Percentiles rank a stretch among this genome's conserved stretches.
Conservation (phyloP, 2,113 vertebrate species). For the Gobio gobio region DNA sequence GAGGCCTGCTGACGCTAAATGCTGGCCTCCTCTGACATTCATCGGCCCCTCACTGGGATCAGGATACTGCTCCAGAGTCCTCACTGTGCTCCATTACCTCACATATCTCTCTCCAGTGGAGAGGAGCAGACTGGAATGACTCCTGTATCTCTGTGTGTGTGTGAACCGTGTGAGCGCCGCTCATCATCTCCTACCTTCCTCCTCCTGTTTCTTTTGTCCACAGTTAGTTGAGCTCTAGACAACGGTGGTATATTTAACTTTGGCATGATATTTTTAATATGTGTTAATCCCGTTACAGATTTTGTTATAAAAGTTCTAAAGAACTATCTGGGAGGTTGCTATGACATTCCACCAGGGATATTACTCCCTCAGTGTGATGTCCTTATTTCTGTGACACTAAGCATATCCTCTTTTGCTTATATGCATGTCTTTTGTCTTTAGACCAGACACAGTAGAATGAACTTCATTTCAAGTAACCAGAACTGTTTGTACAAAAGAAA, state of each 20-base stretch:
- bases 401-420: not conserved
- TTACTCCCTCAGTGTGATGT: not conserved
- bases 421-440: conserved; percentile 4
- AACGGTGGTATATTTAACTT: not conserved
- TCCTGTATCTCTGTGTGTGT: conserved; percentile 11
- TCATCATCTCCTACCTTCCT: not conserved
- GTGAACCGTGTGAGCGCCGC: not conserved
- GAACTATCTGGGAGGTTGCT: conserved; percentile 1
- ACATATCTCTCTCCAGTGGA: conserved; percentile 54
- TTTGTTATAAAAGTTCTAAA: conserved; percentile 4
- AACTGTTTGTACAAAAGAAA: not conserved
- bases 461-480: not conserved
- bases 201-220: not conserved
- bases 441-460: not conserved
- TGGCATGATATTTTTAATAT: conserved; percentile 13
- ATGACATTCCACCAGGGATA: conserved; percentile 4
- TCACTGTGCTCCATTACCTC: conserved; percentile 55
- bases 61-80: conserved; percentile 44
- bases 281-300: conserved; percentile 5
- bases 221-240: conserved; percentile 1
- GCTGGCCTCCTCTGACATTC: conserved; percentile 39
- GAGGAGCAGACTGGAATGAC: conserved; percentile 31
- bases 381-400: not conserved
- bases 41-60: conserved; percentile 37
- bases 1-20: conserved; percentile 31